These are phyloP conservation scores for Antedon bifida DNA, from an alignment of 35 echinoderm and acorn worm species.

Conservation along the genomic window DNA sequence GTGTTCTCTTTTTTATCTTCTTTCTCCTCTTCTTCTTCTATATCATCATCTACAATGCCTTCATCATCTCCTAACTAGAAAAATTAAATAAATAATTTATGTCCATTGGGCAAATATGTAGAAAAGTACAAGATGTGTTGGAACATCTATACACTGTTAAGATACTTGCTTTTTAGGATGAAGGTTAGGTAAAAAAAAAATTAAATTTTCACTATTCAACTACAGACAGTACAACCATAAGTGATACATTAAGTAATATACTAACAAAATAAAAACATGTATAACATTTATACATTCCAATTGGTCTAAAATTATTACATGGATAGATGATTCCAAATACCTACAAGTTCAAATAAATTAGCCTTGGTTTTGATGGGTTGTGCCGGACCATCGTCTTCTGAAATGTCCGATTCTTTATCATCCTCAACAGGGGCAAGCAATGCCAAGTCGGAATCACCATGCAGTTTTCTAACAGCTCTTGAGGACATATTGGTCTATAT, in stretches of 20 bases:
- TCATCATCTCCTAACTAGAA: background rate
- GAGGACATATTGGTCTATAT: slow-evolving; percentile 26
- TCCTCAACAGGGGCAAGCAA: background rate
- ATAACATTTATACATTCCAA: too few relatives aligned
- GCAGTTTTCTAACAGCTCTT: slow-evolving; percentile 32
- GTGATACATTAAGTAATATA: too few relatives aligned
- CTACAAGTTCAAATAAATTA: background rate
- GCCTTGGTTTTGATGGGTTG: background rate
- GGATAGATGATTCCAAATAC: background rate
- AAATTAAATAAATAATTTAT: background rate
- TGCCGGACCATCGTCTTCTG: background rate
- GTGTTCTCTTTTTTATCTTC: background rate
- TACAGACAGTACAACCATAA: too few relatives aligned
- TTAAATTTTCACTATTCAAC: too few relatives aligned
- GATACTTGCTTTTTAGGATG: too few relatives aligned
- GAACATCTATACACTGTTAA: background rate
- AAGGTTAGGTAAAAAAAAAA: background rate
- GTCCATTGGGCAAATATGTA: background rate
- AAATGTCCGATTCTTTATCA: background rate
- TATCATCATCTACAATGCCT: background rate
- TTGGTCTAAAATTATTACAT: too few relatives aligned
- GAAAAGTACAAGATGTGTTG: background rate
- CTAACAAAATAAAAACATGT: too few relatives aligned
- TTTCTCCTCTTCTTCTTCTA: background rate
- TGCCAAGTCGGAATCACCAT: slow-evolving; percentile 8